Percentiles rank a stretch among this genome's conserved stretches.
Evolutionary conservation across 2,113 vertebrate genomes (phyloP).

Genomic region (Pleuronectes platessa): DNA sequence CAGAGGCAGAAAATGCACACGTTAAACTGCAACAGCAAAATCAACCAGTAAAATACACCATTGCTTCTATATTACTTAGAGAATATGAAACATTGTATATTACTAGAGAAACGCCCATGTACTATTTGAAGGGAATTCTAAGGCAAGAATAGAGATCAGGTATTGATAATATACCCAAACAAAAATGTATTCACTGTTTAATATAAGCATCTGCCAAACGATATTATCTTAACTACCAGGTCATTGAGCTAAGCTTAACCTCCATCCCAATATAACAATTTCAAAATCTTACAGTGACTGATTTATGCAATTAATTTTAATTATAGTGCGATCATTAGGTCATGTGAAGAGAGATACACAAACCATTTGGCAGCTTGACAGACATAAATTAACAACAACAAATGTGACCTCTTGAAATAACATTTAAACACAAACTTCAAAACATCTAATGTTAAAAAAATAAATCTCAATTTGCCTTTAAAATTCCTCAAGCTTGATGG

Average conservation of each 20-base stretch:
- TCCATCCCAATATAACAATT: neutral
- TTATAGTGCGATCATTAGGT: neutral
- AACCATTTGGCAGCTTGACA: neutral
- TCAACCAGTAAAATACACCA: constrained; percentile 1
- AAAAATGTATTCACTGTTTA: neutral
- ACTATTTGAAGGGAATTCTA: neutral
- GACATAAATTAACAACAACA: neutral
- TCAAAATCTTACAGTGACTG: neutral
- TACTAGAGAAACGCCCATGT: neutral
- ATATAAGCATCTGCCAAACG: neutral
- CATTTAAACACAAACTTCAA: neutral
- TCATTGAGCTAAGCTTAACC: neutral
- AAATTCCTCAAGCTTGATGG: neutral
- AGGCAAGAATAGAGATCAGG: neutral
- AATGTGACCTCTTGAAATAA: neutral
- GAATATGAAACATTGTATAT: neutral
- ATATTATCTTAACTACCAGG: neutral
- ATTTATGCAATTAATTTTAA: neutral
- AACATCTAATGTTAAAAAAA: neutral
- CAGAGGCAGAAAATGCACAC: constrained; percentile 41
- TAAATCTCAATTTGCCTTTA: neutral
- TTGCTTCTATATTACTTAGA: neutral
- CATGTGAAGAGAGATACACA: neutral
- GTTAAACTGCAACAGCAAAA: constrained; percentile 30
- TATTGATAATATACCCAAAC: neutral